phyloP scores from a whole-genome alignment of 1,140 invertebrate species.

The Acromyrmex heyeri region DNA sequence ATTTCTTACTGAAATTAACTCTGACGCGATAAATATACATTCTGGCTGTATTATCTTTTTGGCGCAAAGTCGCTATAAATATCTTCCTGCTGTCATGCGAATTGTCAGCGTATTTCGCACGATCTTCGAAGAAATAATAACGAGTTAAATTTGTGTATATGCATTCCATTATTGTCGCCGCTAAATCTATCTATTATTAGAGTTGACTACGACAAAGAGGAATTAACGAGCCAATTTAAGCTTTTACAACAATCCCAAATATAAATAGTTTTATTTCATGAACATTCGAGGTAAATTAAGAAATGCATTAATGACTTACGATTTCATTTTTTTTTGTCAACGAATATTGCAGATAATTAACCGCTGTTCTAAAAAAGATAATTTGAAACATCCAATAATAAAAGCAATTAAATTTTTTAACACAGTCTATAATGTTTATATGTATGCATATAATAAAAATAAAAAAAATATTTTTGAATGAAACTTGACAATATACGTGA shows the following conservation, averaged over 20 bases:
- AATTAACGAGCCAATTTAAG: constrained; percentile 33
- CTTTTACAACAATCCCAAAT: constrained; percentile 6
- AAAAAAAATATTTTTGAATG: neutral
- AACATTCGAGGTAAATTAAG: neutral
- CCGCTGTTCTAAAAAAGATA: neutral
- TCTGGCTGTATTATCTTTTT: neutral
- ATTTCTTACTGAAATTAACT: neutral
- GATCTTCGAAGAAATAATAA: neutral
- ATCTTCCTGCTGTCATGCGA: neutral
- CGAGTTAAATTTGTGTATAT: neutral
- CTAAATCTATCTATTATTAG: constrained; percentile 33
- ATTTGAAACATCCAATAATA: neutral
- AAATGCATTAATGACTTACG: constrained; percentile 6
- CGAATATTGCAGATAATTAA: neutral
- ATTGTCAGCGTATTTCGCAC: neutral
- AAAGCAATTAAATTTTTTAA: neutral
- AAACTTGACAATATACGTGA: neutral
- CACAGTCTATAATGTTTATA: too few relatives aligned
- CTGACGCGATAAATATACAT: neutral
- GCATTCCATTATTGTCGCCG: neutral
- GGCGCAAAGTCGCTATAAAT: too few relatives aligned
- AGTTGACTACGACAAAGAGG: neutral
- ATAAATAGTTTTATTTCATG: neutral
- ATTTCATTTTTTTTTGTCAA: constrained; percentile 29
- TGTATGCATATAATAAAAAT: neutral